Base-by-base conservation (phyloP, 2,797 vertebrate species). In the Austrolebias charrua region DNA sequence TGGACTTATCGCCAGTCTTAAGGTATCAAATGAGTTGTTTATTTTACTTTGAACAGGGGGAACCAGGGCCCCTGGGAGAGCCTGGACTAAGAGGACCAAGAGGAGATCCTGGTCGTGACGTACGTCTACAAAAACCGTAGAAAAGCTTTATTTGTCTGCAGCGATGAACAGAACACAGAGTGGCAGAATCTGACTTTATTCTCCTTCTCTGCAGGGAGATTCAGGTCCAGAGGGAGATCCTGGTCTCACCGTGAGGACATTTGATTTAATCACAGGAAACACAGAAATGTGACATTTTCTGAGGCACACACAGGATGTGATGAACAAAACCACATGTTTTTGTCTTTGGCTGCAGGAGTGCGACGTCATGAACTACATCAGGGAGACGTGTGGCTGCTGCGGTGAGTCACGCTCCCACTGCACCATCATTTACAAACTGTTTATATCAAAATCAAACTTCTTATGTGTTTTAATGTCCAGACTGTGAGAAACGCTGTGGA, bases 341-440 rank as follows among this genome's bases (percentile, higher is more conserved):
- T 45, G 31, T 55, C 28, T 2, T 60, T 35, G 73, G 2, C 60
- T 69, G 53, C 86, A 98, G 97, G 97, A 99, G 78, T 99, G 97
- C 0, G 97, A 99, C 0, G 95, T 99, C 75, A 98, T 99, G 97
- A 97, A 91, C 79, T 98, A 98, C 2, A 93, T 99, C 85, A 92
- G 97, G 76, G 97, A 99, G 91, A 98, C 97, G 0, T 99, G 97
- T 0, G 97, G 97, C 40, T 99, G 97, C 89, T 99, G 97, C 18
- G 96, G 96, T 98, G 81, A 92, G 94, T 82, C 52, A 9, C 16
- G 10, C 86, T 29, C 4, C 1, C 3, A 19, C 11, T 47, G 7
- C 16, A 16, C 47, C 46, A 33, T 14, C 8, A 8, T 43, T 6
- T 1, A 4, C 57, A 16, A 13, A 6, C 0, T 1, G 14, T 60